Conservation (phyloP, 1,140 invertebrate genomes). For the Augochlora pura region DNA sequence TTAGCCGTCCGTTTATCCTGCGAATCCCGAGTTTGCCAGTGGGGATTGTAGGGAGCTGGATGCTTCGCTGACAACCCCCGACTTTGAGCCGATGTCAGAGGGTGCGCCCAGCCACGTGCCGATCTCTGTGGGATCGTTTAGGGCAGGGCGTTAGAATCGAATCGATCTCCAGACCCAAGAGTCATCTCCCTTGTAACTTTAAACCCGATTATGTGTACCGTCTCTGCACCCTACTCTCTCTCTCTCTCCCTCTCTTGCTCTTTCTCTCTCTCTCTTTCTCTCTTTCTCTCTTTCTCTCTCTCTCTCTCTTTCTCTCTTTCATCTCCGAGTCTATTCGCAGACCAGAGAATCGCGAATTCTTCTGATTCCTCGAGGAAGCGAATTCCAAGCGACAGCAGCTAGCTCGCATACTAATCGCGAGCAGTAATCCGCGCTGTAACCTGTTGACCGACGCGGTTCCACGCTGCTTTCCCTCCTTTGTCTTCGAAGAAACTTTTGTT, state of each 20-base stretch:
- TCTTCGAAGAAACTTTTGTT: too few relatives aligned
- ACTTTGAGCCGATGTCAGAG: slow-evolving; percentile 57
- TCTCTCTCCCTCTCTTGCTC: slow-evolving; percentile 25
- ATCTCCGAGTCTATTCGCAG: too few relatives aligned
- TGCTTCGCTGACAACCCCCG: slow-evolving; percentile 35
- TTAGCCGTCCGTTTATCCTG: slow-evolving; percentile 59
- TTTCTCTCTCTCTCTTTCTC: slow-evolving; percentile 19
- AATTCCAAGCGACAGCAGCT: too few relatives aligned
- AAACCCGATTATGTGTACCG: slow-evolving; percentile 19
- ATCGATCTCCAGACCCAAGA: slow-evolving; percentile 48
- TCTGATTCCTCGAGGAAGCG: too few relatives aligned
- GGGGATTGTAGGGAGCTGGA: not conserved
- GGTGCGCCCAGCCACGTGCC: slow-evolving; percentile 74
- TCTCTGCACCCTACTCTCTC: not conserved
- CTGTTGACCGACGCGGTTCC: too few relatives aligned
- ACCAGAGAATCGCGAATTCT: too few relatives aligned
- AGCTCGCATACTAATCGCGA: too few relatives aligned
- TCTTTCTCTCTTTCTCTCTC: not conserved
- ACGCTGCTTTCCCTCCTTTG: not conserved
- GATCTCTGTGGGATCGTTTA: slow-evolving; percentile 76
- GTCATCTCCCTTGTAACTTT: slow-evolving; percentile 27
- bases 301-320: slow-evolving; percentile 45
- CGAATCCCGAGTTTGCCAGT: slow-evolving; percentile 38
- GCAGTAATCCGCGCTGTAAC: too few relatives aligned
- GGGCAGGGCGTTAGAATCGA: slow-evolving; percentile 62